Conservation (phyloP, 2,113 vertebrate species). For the Crotalus viridis region DNA sequence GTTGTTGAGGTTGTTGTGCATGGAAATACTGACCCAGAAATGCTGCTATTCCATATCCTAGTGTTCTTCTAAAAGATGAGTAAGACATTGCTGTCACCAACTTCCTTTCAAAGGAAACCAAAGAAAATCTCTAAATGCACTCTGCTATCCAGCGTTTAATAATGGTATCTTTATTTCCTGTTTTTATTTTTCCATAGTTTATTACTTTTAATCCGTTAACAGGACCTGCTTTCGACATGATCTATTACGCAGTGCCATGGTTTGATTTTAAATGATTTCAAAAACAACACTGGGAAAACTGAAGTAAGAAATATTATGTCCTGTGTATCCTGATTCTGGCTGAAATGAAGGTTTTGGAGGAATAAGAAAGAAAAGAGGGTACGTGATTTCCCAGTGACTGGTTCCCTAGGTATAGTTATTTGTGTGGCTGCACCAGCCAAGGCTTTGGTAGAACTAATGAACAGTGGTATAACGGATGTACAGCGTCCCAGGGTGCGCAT, state of each 20-base stretch:
- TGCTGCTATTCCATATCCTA: neutral
- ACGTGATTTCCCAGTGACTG: neutral
- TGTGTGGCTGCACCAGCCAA: neutral
- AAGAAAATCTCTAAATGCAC: neutral
- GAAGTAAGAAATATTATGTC: neutral
- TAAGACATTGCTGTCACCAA: neutral
- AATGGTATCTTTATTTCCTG: neutral
- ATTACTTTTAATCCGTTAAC: neutral
- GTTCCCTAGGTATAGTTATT: neutral
- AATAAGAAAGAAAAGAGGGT: neutral
- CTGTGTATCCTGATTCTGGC: neutral
- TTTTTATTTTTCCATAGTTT: neutral
- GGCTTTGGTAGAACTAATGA: neutral
- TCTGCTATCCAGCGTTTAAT: neutral
- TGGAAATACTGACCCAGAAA: neutral
- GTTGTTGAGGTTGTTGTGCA: too few relatives aligned
- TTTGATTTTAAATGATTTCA: neutral
- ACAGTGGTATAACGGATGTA: neutral
- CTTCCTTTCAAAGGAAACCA: neutral
- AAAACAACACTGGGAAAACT: neutral
- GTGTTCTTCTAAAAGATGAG: neutral
- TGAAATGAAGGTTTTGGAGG: neutral
- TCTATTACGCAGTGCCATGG: neutral
- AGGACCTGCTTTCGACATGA: neutral
- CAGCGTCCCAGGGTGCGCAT: neutral